These are phyloP conservation scores for Pteronotus mesoamericanus DNA, from an alignment of 2,797 vertebrate species.

Conservation along the genomic window DNA sequence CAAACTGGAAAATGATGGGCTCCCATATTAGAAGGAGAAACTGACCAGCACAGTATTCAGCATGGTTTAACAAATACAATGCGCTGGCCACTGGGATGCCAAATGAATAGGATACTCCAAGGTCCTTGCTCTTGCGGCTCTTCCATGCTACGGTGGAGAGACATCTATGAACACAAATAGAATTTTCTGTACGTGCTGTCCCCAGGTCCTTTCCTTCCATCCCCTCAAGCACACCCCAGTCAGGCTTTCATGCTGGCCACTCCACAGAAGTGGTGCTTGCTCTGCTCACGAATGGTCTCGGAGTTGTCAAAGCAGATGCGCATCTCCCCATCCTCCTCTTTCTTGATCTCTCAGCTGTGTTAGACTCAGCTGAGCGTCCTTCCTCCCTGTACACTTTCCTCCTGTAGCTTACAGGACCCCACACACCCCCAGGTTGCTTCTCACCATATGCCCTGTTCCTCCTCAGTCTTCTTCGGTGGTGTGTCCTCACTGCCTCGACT, in stretches of 20 bases:
- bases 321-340: not conserved
- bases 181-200: not conserved
- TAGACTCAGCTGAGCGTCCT: not conserved
- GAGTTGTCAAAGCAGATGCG: not conserved
- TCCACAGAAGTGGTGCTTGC: not conserved
- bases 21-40: not conserved
- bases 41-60: not conserved
- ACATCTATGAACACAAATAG: not conserved
- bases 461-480: not conserved
- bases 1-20: not conserved
- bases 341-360: not conserved
- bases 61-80: not conserved
- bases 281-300: not conserved
- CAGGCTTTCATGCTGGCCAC: not conserved
- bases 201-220: not conserved
- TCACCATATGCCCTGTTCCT: not conserved
- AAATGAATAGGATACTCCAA: not conserved
- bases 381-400: not conserved
- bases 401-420: not conserved
- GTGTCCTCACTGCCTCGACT: not conserved
- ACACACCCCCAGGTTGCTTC: not conserved
- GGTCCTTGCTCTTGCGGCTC: not conserved
- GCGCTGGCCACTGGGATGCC: not conserved
- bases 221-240: not conserved
- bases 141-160: not conserved